A percentile compares a stretch with the other conserved stretches of the same genome.
phyloP scores from a whole-genome alignment of 2,888 invertebrate genomes.

The Synanthedon myopaeformis region DNA sequence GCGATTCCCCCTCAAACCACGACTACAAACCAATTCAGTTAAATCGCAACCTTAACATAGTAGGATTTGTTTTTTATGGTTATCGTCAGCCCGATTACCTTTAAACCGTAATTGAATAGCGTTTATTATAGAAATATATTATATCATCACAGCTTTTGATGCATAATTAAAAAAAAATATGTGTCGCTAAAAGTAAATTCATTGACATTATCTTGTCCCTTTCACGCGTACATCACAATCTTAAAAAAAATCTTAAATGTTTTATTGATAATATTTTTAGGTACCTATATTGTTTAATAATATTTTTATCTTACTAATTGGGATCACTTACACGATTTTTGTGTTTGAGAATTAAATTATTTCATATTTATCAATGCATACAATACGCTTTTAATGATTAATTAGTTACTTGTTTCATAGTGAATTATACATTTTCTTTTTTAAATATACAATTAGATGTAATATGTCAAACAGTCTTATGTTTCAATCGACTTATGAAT shows the following conservation, averaged over 20 bases:
- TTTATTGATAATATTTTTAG: no score
- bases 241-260: no score
- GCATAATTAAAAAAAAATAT: no score
- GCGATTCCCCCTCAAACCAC: conserved; percentile 47
- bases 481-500: background rate
- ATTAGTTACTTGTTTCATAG: background rate
- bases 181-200: background rate
- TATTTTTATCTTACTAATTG: no score
- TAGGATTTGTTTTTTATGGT: background rate
- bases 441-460: background rate
- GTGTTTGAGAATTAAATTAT: background rate
- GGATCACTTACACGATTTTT: no score
- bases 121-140: no score
- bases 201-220: background rate
- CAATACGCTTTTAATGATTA: background rate
- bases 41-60: conserved; percentile 19
- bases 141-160: no score
- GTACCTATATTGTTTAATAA: no score
- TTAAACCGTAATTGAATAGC: background rate
- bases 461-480: background rate
- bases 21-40: conserved; percentile 56
- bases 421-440: background rate
- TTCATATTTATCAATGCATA: background rate
- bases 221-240: background rate
- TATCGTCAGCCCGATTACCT: background rate